Conservation (phyloP, 2,888 invertebrate genomes). For the Cheilosia scutellata region DNA sequence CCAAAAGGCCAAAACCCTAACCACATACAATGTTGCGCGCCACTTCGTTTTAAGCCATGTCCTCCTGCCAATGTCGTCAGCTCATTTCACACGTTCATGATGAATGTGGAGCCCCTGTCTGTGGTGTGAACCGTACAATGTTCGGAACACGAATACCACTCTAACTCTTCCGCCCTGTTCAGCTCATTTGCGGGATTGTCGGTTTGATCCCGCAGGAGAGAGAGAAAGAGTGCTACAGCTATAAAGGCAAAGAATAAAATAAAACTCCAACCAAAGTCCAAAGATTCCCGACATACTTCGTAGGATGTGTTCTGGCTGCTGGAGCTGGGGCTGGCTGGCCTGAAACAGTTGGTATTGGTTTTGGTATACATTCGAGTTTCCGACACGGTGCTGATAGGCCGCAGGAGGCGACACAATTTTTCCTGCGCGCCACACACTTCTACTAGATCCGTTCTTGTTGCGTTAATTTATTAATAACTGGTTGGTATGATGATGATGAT, state of each 20-base stretch:
- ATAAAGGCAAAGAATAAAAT: neutral
- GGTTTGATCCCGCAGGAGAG: constrained; percentile 41
- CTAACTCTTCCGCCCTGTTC: constrained; percentile 36
- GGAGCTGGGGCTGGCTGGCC: too few relatives aligned
- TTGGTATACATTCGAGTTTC: constrained; percentile 29
- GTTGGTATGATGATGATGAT: constrained; percentile 43
- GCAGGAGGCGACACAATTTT: constrained; percentile 71
- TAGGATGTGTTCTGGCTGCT: constrained; percentile 49
- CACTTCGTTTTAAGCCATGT: constrained; percentile 19
- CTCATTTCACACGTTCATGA: constrained; percentile 56
- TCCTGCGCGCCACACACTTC: constrained; percentile 23
- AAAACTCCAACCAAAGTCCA: neutral
- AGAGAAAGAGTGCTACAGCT: neutral
- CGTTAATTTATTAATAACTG: constrained; percentile 74
- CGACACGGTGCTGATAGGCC: constrained; percentile 65
- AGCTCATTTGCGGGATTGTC: constrained; percentile 58
- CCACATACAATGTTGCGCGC: constrained; percentile 42
- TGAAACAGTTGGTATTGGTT: neutral
- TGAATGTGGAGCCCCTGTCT: constrained; percentile 45
- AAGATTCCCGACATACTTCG: constrained; percentile 27
- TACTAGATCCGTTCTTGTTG: constrained; percentile 62
- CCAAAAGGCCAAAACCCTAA: neutral
- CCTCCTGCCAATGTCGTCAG: constrained; percentile 61
- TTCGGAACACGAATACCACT: constrained; percentile 39
- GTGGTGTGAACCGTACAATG: constrained; percentile 52